Evolutionary conservation across 2,113 vertebrate species (phyloP), one percentile per base, ranked within the genome.

Genomic region (Butorides virescens): DNA sequence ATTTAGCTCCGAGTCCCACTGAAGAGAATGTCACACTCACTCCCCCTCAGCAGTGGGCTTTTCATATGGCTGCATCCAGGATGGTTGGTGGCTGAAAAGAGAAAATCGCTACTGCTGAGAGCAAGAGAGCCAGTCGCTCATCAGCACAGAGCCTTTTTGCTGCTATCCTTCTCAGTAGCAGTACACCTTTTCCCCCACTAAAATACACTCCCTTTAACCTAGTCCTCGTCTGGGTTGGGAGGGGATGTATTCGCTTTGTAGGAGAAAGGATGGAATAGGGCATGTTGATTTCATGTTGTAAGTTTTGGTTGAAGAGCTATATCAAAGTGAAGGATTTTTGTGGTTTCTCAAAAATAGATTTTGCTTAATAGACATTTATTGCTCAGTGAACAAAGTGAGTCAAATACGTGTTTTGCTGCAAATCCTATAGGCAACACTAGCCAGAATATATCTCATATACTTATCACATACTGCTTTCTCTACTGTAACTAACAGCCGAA

Each of bases 31-130:
- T 97, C 95, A 97, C 82, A 78, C 90, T 96, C 93, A 92, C 94
- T 96, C 96, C 95, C 75, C 94, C 96, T 96, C 93, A 96, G 90
- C 94, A 96, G 94, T 97, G 93, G 94, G 96, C 46, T 96, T 94
- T 95, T 95, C 92, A 94, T 92, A 93, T 62, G 78, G 78, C 81
- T 96, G 36, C 29, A 87, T 68, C 62, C 77, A 96, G 95, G 66
- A 87, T 49, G 66, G 77, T 76, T 92, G 79, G 62, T 58, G 84
- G 70, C 52, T 92, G 74, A 90, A 95, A 89, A 95, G 91, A 89
- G 62, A 93, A 95, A 85, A 20, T 29, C 3, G 3, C 52, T 96
- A 7, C 84, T 85, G 90, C 91, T 87, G 77, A 52, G 61, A 70
- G 16, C 5, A 17, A 87, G 66, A 3, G 7, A 87, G 70, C 20